phyloP scores from a whole-genome alignment of 2,113 vertebrate species.

The Phylloscopus trochilus region DNA sequence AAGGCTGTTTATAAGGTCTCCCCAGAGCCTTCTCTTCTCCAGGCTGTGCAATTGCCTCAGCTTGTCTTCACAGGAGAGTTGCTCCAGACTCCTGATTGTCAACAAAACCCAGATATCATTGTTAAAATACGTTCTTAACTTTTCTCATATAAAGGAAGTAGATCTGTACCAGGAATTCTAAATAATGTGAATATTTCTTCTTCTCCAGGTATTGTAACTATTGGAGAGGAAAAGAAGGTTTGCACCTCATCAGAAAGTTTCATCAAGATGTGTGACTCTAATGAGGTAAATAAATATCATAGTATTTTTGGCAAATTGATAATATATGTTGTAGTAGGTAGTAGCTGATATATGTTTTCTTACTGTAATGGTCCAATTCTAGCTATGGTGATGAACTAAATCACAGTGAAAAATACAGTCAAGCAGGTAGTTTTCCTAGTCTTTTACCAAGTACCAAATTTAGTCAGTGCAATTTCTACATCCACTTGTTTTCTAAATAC shows the following conservation, averaged over 20 bases:
- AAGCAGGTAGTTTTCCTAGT: not conserved
- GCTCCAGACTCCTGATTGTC: not conserved
- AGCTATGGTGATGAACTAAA: not conserved
- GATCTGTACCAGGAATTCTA: not conserved
- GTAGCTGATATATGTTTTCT: not conserved
- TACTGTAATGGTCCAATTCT: not conserved
- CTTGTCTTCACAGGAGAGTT: not conserved
- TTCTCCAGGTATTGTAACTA: constrained; percentile 87
- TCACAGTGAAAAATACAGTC: not conserved
- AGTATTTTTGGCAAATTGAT: not conserved
- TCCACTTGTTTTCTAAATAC: not conserved
- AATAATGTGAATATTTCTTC: not conserved
- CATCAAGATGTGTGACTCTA: constrained; percentile 93
- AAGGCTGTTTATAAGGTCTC: not conserved
- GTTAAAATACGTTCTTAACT: not conserved
- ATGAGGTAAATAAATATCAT: constrained; percentile 79
- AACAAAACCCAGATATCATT: not conserved
- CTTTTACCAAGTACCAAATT: not conserved
- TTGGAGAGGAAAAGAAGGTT: constrained; percentile 90
- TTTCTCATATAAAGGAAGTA: not conserved
- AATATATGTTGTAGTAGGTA: not conserved
- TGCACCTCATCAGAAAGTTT: constrained; percentile 91
- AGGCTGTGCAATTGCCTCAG: not conserved
- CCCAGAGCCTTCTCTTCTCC: not conserved
- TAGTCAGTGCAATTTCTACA: not conserved